Evolutionary conservation across 1,140 invertebrate genomes (phyloP).

Genomic region (Bombus soroeensis): DNA sequence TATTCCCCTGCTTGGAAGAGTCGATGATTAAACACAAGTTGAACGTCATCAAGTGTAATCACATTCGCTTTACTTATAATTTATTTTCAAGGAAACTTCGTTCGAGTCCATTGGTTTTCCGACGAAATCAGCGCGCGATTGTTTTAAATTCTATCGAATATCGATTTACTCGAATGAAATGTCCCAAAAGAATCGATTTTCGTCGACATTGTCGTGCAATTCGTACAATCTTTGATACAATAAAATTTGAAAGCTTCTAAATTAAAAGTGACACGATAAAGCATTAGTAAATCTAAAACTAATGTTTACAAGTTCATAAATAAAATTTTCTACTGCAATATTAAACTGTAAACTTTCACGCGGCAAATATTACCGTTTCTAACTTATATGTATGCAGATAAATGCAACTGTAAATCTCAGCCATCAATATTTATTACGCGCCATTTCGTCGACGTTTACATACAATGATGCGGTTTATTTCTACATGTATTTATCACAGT

Average conservation of each 20-base stretch:
- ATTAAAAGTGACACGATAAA: background rate
- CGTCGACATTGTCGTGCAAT: no score
- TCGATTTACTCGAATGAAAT: background rate
- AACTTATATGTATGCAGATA: background rate
- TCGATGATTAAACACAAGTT: background rate
- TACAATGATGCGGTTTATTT: background rate
- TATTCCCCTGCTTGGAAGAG: background rate
- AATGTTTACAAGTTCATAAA: background rate
- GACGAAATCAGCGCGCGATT: no score
- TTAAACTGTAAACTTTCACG: background rate
- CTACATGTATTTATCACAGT: background rate
- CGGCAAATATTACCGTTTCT: no score
- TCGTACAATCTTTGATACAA: background rate
- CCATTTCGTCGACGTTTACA: conserved; percentile 12
- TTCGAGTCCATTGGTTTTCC: background rate
- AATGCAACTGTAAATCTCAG: background rate
- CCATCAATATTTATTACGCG: conserved; percentile 25
- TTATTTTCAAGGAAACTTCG: background rate
- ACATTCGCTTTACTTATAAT: background rate
- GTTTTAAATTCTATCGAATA: background rate
- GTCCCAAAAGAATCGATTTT: no score
- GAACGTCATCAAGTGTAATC: background rate
- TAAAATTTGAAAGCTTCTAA: background rate
- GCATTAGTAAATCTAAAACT: no score
- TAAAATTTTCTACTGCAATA: background rate